Conservation (phyloP, 2,113 vertebrate genomes). For the Corydoras sp. region DNA sequence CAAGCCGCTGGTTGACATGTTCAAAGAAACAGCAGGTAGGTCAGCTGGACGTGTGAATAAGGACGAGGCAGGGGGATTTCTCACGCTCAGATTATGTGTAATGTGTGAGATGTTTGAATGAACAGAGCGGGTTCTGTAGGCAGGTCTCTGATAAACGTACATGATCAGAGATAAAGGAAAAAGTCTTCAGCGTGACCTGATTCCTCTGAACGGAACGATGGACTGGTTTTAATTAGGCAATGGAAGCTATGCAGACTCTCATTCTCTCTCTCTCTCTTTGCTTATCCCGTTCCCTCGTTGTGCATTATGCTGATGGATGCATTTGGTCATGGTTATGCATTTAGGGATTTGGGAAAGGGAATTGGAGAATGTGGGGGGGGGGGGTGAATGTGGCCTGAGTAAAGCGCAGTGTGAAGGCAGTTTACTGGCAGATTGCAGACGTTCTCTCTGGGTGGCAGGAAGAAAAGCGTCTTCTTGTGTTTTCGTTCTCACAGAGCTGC, state of each 20-base stretch:
- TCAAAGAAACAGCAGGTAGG: conserved; percentile 5
- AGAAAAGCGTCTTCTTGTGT: not conserved
- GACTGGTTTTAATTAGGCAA: conserved; percentile 49
- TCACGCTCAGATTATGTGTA: not conserved
- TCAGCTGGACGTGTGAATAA: not conserved
- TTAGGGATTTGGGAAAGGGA: not conserved
- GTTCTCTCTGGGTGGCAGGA: not conserved
- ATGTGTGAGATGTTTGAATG: too few relatives aligned
- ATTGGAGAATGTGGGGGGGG: not conserved
- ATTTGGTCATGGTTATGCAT: conserved; percentile 17
- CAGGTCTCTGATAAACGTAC: not conserved
- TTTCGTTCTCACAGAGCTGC: not conserved
- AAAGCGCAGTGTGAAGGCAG: not conserved
- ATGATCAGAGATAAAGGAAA: conserved; percentile 20
- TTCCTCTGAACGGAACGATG: conserved; percentile 22
- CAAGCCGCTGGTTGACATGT: not conserved
- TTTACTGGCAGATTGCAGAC: not conserved
- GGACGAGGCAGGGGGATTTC: not conserved
- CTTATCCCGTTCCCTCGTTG: conserved; percentile 4
- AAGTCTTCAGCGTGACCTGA: not conserved
- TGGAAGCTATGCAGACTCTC: conserved; percentile 24
- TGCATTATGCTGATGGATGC: conserved; percentile 13
- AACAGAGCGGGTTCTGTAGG: too few relatives aligned
- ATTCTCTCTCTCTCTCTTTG: not conserved
- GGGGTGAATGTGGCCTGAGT: not conserved